Conservation (phyloP, 2,888 invertebrate genomes). For the Pecten maximus region DNA sequence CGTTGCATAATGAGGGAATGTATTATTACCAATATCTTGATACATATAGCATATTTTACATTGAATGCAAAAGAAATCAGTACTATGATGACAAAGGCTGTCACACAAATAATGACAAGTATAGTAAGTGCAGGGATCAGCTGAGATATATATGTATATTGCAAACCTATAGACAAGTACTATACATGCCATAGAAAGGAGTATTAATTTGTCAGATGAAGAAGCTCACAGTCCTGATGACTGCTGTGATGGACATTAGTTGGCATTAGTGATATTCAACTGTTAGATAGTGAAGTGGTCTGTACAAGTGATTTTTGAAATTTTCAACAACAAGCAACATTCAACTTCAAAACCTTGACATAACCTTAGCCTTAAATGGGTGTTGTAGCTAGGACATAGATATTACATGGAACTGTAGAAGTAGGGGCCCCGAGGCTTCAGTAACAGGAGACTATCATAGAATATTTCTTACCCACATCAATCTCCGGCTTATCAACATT, state of each 20-base stretch:
- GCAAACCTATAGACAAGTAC: background rate
- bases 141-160: background rate
- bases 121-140: background rate
- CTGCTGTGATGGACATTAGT: background rate
- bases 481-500: constrained; percentile 25
- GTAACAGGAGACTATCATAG: constrained; percentile 12
- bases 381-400: background rate
- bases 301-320: background rate
- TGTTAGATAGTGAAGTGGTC: background rate
- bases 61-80: background rate
- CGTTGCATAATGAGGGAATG: background rate
- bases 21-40: background rate
- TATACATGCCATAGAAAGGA: background rate
- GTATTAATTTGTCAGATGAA: background rate
- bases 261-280: background rate
- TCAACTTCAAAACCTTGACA: background rate
- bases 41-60: background rate
- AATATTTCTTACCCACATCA: constrained; percentile 48
- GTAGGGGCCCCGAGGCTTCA: background rate
- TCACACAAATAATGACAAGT: background rate
- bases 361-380: too few relatives aligned
- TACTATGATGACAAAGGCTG: background rate
- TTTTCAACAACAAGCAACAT: background rate
- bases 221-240: background rate
- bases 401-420: background rate